Evolutionary conservation across 2,113 vertebrate genomes (phyloP).

Genomic region (Dipodomys ordii): DNA sequence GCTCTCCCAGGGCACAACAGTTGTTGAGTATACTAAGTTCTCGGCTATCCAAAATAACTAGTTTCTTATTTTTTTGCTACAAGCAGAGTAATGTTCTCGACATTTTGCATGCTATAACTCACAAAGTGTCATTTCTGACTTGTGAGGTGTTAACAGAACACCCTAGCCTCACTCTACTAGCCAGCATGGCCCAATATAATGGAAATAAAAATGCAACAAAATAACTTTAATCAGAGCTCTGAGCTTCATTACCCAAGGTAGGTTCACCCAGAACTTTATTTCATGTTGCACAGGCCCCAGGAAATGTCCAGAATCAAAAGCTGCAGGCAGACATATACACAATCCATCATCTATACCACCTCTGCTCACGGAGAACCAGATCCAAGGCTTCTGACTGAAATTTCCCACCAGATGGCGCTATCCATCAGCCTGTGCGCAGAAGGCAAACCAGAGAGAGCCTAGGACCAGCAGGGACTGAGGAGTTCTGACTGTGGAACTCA

Average conservation of each 20-base stretch:
- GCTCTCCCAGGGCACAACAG: too few species aligned
- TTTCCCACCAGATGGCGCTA: slow-evolving; percentile 75
- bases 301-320: neutral
- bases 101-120: neutral
- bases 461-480: neutral
- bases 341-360: too few species aligned
- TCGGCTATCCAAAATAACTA: neutral
- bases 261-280: slow-evolving; percentile 28
- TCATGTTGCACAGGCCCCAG: neutral
- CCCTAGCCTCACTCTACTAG: neutral
- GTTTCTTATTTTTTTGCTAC: neutral
- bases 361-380: neutral
- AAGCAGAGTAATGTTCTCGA: neutral
- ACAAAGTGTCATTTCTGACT: neutral
- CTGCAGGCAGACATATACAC: neutral
- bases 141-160: neutral
- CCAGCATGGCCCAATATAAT: neutral
- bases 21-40: neutral
- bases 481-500: neutral
- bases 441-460: neutral
- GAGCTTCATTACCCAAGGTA: neutral
- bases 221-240: slow-evolving; percentile 14
- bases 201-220: neutral
- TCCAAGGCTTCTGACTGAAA: neutral
- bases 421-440: neutral